Evolutionary conservation across 2,113 vertebrate genomes (phyloP).

Genomic region (Canis aureus): DNA sequence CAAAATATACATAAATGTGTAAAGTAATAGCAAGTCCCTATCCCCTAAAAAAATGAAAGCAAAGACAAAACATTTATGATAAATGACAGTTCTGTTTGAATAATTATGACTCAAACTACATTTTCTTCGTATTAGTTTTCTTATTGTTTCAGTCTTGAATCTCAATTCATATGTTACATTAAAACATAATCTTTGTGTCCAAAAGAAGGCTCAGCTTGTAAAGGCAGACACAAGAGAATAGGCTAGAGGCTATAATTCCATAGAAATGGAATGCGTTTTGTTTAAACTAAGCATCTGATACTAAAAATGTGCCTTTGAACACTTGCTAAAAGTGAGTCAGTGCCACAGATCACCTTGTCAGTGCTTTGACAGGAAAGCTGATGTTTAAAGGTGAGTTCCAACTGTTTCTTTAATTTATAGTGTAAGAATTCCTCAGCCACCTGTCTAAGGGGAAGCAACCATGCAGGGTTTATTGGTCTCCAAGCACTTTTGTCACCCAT

Average conservation of each 20-base stretch:
- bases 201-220: neutral
- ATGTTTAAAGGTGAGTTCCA: constrained; percentile 74
- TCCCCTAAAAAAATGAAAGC: neutral
- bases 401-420: constrained; percentile 69
- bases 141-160: neutral
- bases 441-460: constrained; percentile 56
- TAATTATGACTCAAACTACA: neutral
- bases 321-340: constrained; percentile 42
- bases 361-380: constrained; percentile 32
- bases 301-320: constrained; percentile 43
- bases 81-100: neutral
- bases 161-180: neutral
- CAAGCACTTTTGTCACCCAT: constrained; percentile 44
- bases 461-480: constrained; percentile 56
- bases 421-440: constrained; percentile 63
- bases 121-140: neutral
- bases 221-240: neutral
- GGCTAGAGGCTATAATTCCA: neutral
- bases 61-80: neutral
- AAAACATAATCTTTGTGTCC: neutral
- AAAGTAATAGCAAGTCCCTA: neutral
- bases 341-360: constrained; percentile 54
- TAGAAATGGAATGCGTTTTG: neutral
- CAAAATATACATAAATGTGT: neutral
- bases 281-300: neutral